A percentile compares a stretch with the other conserved stretches of the same genome.
phyloP scores from a whole-genome alignment of 2,888 invertebrate genomes.

The Holacanthella duospinosa region DNA sequence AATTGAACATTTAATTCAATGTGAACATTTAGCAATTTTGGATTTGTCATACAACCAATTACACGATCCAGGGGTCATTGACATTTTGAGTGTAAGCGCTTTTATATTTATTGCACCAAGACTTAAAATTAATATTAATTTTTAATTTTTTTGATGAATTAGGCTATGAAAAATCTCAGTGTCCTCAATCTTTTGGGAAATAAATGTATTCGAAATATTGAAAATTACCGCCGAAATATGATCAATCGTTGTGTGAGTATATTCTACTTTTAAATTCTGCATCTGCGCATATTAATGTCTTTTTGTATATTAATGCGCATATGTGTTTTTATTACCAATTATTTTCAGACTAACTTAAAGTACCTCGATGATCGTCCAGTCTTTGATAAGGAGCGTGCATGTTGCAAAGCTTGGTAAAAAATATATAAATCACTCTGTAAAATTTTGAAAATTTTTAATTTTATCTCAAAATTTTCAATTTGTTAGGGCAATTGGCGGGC shows the following conservation, averaged over 20 bases:
- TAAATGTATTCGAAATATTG: constrained; percentile 69
- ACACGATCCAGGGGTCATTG: constrained; percentile 65
- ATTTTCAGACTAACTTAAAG: constrained; percentile 64
- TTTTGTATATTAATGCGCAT: no score
- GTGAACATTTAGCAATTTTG: constrained; percentile 61
- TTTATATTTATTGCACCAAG: no score
- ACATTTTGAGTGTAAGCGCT: constrained; percentile 47
- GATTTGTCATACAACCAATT: constrained; percentile 82
- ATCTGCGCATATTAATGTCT: constrained; percentile 37
- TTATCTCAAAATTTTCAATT: constrained; percentile 7
- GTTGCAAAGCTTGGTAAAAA: constrained; percentile 82
- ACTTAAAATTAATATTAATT: no score
- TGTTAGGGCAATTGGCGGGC: constrained; percentile 51
- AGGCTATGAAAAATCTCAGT: neutral
- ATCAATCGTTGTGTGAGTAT: constrained; percentile 56
- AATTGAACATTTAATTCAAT: constrained; percentile 45
- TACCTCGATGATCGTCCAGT: constrained; percentile 86
- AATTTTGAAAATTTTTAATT: neutral
- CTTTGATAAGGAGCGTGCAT: constrained; percentile 78
- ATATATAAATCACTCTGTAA: no score
- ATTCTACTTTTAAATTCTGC: constrained; percentile 8
- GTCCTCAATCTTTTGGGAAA: constrained; percentile 81
- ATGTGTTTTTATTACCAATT: no score
- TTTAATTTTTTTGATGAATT: no score
- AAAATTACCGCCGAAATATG: constrained; percentile 72